These are phyloP conservation scores for Clarias gariepinus DNA, from an alignment of 2,113 vertebrate genomes.

Conservation along the genomic window DNA sequence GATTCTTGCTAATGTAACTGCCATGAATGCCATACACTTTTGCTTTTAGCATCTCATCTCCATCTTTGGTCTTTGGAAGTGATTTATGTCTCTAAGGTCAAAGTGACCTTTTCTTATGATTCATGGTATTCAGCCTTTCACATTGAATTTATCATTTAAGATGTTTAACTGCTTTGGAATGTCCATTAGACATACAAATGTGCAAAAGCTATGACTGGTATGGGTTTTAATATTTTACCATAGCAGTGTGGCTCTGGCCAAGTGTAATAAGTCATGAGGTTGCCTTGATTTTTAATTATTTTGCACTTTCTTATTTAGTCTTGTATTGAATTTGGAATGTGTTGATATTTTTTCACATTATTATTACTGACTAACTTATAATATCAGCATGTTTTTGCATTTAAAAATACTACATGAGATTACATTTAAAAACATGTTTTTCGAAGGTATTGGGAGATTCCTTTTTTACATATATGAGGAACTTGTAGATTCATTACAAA, in stretches of 20 bases:
- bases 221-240: constrained; percentile 31
- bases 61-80: background rate
- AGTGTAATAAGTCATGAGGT: too few species aligned
- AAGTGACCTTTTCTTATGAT: constrained; percentile 4
- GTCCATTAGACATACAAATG: constrained; percentile 6
- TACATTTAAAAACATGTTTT: too few species aligned
- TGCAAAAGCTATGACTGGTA: background rate
- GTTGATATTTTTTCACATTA: too few species aligned
- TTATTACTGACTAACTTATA: too few species aligned
- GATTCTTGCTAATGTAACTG: constrained; percentile 4
- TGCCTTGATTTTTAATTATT: too few species aligned
- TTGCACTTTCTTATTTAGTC: too few species aligned
- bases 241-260: background rate
- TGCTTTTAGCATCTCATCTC: constrained; percentile 19
- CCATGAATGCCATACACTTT: background rate
- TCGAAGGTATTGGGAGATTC: too few species aligned
- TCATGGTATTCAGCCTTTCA: background rate
- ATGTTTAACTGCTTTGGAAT: constrained; percentile 7
- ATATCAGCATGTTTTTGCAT: too few species aligned
- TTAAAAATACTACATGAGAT: too few species aligned
- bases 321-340: too few species aligned
- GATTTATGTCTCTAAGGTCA: constrained; percentile 12
- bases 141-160: constrained; percentile 13
- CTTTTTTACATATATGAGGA: too few species aligned
- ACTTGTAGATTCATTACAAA: too few species aligned